These are phyloP conservation scores for Pachyseris speciosa DNA, from an alignment of 64 coral and sea anemone species.

Conservation along the genomic window DNA sequence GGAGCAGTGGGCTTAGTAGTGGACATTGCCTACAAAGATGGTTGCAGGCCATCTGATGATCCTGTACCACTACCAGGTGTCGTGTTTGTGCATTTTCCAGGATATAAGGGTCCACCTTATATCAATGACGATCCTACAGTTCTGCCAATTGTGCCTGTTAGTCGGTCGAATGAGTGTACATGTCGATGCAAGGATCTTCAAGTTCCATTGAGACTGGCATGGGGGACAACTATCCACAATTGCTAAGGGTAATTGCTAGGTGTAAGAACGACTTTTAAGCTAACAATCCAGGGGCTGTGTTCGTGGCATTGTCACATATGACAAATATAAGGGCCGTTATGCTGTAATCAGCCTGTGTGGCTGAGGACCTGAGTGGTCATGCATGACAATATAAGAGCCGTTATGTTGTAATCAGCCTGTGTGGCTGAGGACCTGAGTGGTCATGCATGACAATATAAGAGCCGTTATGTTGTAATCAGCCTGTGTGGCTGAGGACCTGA, in stretches of 20 bases:
- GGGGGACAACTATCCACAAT: constrained; percentile 46
- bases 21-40: constrained; percentile 13
- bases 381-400: too few relatives aligned
- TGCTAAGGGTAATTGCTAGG: constrained; percentile 21
- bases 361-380: too few relatives aligned
- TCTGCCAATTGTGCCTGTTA: constrained; percentile 54
- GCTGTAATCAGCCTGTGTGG: too few relatives aligned
- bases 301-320: constrained; percentile 43
- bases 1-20: constrained; percentile 46
- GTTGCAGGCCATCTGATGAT: constrained; percentile 34
- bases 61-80: constrained; percentile 20
- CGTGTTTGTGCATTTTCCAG: constrained; percentile 22
- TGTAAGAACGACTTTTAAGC: constrained; percentile 41
- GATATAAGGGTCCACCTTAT: constrained; percentile 43
- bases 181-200: constrained; percentile 28
- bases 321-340: too few relatives aligned
- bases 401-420: too few relatives aligned
- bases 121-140: not conserved
- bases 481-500: too few relatives aligned
- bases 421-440: too few relatives aligned
- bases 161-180: constrained; percentile 18
- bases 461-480: too few relatives aligned
- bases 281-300: constrained; percentile 56
- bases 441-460: too few relatives aligned
- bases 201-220: constrained; percentile 45